Conservation (phyloP, 2,113 vertebrate species). For the Aythya baeri region DNA sequence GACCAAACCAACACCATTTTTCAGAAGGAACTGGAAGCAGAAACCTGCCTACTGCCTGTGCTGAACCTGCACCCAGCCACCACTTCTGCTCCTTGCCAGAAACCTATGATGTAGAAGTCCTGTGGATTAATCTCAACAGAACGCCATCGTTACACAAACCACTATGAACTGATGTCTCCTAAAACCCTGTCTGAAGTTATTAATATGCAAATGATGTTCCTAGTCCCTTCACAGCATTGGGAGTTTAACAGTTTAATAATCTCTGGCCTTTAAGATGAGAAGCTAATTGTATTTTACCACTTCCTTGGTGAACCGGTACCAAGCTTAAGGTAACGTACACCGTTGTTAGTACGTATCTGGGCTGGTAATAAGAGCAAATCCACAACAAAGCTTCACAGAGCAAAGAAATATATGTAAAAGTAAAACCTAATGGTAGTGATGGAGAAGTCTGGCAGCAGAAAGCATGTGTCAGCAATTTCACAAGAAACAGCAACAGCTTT, state of each 20-base stretch:
- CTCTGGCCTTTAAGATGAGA: background rate
- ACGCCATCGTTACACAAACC: background rate
- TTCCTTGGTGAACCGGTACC: background rate
- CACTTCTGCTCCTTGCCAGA: background rate
- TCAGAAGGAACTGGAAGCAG: background rate
- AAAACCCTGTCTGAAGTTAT: background rate
- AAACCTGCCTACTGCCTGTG: background rate
- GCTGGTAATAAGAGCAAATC: background rate
- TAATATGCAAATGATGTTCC: background rate
- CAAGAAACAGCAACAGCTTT: background rate
- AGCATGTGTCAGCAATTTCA: background rate
- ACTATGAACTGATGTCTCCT: background rate
- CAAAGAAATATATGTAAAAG: background rate
- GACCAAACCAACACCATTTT: background rate
- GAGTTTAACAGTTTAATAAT: background rate
- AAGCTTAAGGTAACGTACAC: background rate
- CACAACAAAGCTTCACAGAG: background rate
- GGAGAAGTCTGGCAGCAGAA: background rate
- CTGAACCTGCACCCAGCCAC: background rate
- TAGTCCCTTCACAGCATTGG: background rate
- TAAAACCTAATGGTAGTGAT: background rate
- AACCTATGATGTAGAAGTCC: background rate
- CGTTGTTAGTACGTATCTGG: background rate
- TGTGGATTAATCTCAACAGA: background rate
- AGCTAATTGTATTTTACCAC: background rate